phyloP scores from a whole-genome alignment of 2,113 vertebrate species.

The Malaclemys terrapin region DNA sequence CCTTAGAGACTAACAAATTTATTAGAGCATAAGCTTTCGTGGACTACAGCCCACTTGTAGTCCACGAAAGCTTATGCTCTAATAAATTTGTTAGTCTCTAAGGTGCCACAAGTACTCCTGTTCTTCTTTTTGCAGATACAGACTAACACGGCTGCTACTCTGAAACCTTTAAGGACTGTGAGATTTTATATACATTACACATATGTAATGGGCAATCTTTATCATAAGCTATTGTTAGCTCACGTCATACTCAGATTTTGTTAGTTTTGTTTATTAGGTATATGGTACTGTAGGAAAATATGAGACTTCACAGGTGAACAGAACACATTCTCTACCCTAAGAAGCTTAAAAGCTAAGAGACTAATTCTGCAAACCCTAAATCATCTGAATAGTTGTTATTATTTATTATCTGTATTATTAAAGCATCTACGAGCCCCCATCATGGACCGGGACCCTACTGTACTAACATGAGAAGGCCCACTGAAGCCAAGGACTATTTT shows the following conservation, averaged over 20 bases:
- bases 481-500: conserved; percentile 15
- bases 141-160: no score
- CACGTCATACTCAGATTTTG: background rate
- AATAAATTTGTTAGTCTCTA: no score
- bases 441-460: background rate
- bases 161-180: no score
- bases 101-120: no score
- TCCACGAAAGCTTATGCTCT: no score
- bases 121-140: no score
- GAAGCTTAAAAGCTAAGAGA: conserved; percentile 16
- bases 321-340: background rate
- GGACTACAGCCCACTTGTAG: no score
- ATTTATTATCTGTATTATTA: background rate
- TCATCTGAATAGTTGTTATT: background rate
- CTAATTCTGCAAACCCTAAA: background rate
- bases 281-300: background rate
- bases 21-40: no score
- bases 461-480: background rate
- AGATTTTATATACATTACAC: background rate
- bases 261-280: background rate
- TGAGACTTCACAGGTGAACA: background rate
- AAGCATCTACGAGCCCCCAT: background rate
- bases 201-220: no score
- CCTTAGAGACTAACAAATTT: no score
- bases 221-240: background rate